These are phyloP conservation scores for Scaptomyza hsui DNA, from an alignment of 1,140 invertebrate species.

Conservation along the genomic window DNA sequence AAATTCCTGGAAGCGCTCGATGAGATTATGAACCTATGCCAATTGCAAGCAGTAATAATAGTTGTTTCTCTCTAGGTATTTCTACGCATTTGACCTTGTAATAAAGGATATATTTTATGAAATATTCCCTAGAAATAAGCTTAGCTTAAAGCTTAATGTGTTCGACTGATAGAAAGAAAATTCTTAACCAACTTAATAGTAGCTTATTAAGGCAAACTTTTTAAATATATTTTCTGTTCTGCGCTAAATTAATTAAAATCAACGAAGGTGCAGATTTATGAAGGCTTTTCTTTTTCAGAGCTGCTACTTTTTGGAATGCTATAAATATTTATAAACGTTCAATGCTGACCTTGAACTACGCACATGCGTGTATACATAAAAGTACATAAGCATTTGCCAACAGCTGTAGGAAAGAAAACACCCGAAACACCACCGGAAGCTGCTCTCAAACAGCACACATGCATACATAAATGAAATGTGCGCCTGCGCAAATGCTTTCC, in stretches of 20 bases:
- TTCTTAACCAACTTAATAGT: no score
- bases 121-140: no score
- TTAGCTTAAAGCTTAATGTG: no score
- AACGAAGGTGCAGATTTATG: no score
- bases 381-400: constrained; percentile 50
- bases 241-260: no score
- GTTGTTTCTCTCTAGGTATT: constrained; percentile 8
- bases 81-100: background rate
- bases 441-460: constrained; percentile 36
- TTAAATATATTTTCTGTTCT: no score
- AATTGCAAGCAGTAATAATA: constrained; percentile 20
- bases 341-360: constrained; percentile 60
- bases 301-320: background rate
- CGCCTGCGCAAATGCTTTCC: constrained; percentile 50
- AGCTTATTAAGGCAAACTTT: no score
- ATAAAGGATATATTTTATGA: no score
- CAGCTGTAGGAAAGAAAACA: constrained; percentile 54
- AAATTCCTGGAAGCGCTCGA: constrained; percentile 57
- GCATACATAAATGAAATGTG: constrained; percentile 12
- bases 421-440: constrained; percentile 73
- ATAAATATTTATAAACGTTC: constrained; percentile 4
- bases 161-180: no score
- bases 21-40: constrained; percentile 8
- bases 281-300: background rate
- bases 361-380: background rate